Conservation (phyloP, 1,140 invertebrate genomes). For the Drosophila bocki region DNA sequence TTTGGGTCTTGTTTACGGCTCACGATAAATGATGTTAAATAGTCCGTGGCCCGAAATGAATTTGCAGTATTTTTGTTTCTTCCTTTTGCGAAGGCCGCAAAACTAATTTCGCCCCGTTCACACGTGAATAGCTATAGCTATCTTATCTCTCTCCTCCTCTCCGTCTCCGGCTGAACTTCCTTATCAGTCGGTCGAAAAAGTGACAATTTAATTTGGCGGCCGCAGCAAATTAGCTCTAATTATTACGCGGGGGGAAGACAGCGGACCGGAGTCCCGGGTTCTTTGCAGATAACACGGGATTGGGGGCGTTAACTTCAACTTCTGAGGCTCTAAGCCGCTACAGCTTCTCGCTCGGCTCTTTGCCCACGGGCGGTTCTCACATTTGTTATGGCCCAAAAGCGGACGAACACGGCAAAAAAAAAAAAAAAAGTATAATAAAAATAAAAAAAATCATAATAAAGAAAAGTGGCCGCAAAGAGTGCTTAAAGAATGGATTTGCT, state of each 20-base stretch:
- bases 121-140: slow-evolving; percentile 36
- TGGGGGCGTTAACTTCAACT: slow-evolving; percentile 71
- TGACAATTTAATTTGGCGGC: slow-evolving; percentile 72
- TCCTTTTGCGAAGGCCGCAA: neutral
- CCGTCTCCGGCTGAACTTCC: neutral
- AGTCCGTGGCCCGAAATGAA: slow-evolving; percentile 51
- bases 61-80: slow-evolving; percentile 32
- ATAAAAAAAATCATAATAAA: slow-evolving; percentile 68
- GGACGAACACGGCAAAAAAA: neutral
- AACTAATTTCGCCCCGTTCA: slow-evolving; percentile 17
- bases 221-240: slow-evolving; percentile 77
- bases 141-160: slow-evolving; percentile 18
- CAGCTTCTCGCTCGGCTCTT: slow-evolving; percentile 13
- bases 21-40: slow-evolving; percentile 75
- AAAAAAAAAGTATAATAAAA: neutral
- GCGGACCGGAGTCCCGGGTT: neutral
- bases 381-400: slow-evolving; percentile 71
- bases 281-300: slow-evolving; percentile 27
- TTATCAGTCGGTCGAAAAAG: slow-evolving; percentile 61
- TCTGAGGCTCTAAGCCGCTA: slow-evolving; percentile 61
- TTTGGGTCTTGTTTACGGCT: slow-evolving; percentile 36
- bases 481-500: slow-evolving; percentile 74
- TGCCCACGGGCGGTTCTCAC: slow-evolving; percentile 74
- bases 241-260: slow-evolving; percentile 36
- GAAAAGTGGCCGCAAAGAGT: slow-evolving; percentile 81